These are phyloP conservation scores for Lamellibrachia columna DNA, from an alignment of 2,888 invertebrate genomes.

Conservation along the genomic window DNA sequence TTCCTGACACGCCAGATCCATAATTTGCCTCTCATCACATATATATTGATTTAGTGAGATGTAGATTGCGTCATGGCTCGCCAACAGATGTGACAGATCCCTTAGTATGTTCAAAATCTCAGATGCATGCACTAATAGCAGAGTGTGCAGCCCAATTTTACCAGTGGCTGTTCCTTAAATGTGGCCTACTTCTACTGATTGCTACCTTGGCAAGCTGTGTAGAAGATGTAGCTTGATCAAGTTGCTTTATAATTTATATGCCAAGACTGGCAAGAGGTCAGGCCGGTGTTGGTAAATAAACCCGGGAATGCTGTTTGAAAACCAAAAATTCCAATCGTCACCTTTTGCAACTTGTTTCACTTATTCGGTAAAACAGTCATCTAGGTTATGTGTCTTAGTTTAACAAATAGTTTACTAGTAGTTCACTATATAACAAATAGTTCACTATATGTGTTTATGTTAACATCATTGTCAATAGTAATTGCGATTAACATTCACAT, in stretches of 20 bases:
- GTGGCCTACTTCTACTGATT: background rate
- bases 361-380: background rate
- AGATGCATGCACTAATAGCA: background rate
- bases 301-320: background rate
- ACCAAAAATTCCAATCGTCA: background rate
- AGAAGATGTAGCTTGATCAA: background rate
- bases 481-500: background rate
- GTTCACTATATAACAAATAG: background rate
- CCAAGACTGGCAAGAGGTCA: background rate
- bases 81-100: background rate
- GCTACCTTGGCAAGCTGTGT: background rate
- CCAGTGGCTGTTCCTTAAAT: background rate
- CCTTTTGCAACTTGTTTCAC: background rate
- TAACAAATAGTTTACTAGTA: background rate
- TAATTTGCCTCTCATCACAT: slow-evolving; percentile 1
- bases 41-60: background rate
- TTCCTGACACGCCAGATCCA: background rate
- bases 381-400: background rate
- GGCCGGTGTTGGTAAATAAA: background rate
- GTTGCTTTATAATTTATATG: background rate
- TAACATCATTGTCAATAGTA: too few relatives aligned
- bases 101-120: background rate
- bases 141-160: background rate
- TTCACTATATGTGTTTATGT: background rate
- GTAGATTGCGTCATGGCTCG: background rate